Evolutionary conservation across 1,140 invertebrate species (phyloP).

Genomic region (Drosophila simulans): DNA sequence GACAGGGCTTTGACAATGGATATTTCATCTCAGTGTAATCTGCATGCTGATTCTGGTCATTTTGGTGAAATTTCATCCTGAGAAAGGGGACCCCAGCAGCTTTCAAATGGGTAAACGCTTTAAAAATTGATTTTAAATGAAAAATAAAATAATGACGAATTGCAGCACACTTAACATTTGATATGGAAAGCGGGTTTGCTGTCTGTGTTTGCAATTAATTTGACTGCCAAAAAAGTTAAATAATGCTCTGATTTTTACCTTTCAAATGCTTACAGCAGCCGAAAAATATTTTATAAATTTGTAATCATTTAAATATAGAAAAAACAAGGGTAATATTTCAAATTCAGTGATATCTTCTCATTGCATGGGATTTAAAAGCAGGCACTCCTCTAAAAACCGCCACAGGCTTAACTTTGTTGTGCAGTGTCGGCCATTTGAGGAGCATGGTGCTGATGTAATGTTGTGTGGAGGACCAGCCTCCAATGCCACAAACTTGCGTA

Average conservation of each 20-base stretch:
- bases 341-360: not conserved
- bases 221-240: not conserved
- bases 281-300: not conserved
- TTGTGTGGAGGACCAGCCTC: constrained; percentile 22
- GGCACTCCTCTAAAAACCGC: not conserved
- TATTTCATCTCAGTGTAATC: not conserved
- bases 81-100: not conserved
- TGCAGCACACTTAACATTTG: not conserved
- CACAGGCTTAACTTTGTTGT: constrained; percentile 7
- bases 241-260: not conserved
- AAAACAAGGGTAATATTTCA: too few relatives aligned
- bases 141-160: not conserved
- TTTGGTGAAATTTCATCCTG: not conserved
- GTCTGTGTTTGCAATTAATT: not conserved
- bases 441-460: not conserved
- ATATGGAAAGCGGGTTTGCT: not conserved
- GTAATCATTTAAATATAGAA: too few relatives aligned
- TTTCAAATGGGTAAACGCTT: not conserved
- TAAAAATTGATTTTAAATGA: constrained; percentile 31
- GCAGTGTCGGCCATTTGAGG: constrained; percentile 16
- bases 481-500: constrained; percentile 76
- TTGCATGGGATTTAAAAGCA: not conserved
- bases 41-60: not conserved
- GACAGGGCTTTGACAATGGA: too few relatives aligned
- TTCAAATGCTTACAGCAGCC: not conserved